Conservation (phyloP, 2,888 invertebrate genomes). For the Fissipunctia ypsillon region DNA sequence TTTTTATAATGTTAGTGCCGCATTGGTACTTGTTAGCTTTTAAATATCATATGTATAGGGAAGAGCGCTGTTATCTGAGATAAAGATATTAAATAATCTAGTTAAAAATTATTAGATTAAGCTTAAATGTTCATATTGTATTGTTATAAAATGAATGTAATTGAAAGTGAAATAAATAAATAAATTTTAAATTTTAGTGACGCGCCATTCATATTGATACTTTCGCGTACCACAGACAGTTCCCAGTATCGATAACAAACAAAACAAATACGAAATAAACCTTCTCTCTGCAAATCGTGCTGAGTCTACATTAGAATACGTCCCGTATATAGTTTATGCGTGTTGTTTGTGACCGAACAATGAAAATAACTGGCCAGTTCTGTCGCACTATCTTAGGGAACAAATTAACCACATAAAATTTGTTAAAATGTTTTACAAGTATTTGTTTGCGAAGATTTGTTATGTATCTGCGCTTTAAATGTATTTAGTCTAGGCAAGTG, state of each 20-base stretch:
- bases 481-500: conserved; percentile 43
- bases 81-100: no score
- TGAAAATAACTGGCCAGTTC: conserved; percentile 50
- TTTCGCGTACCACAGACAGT: not conserved
- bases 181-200: conserved; percentile 14
- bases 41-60: no score
- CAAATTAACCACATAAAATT: conserved; percentile 56
- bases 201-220: conserved; percentile 29
- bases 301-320: conserved; percentile 63
- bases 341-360: conserved; percentile 59
- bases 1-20: no score
- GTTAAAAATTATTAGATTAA: no score
- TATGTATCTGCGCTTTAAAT: conserved; percentile 42
- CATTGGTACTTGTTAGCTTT: no score
- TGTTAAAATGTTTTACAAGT: conserved; percentile 54
- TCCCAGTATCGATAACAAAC: conserved; percentile 25
- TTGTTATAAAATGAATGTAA: no score
- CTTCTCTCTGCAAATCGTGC: conserved; percentile 42
- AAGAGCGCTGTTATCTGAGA: no score
- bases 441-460: conserved; percentile 41
- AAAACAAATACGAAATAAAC: conserved; percentile 24
- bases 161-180: no score
- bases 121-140: no score
- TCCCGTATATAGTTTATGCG: conserved; percentile 61
- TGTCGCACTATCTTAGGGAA: conserved; percentile 53